Base-by-base conservation (phyloP, 92 coral and sea anemone species). In the Zoanthus sociatus region DNA sequence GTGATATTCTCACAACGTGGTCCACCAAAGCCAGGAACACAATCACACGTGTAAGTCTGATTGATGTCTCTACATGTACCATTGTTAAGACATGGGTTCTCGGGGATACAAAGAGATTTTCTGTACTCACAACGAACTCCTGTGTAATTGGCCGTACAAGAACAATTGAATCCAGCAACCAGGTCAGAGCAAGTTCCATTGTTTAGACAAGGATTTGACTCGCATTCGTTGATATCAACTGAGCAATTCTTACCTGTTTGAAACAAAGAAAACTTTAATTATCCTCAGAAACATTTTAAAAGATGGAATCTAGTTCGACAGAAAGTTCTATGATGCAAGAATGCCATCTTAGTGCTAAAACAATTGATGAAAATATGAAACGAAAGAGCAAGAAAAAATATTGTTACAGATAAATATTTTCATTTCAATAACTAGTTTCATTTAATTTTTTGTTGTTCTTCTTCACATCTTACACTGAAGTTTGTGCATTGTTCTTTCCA, bases 1-100 rank as follows among this genome's bases (percentile, higher is more conserved):
- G 99, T 97, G 64, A 88, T 86, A 56, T 97, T 91, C 83, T 87
- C 90, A 73, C 99, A 97, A 55, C 54, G 91, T 60, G 76, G 10
- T 46, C 99, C 99, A 60, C 95, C 94, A 78, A 90, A 97, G 31
- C 99, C 99, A 46, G 93, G 89, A 9, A 78, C 86, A 54, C 99
- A 96, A 50, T 56, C 53, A 91, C 99, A 96, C 3, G 98, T 95
- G 89, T 81, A 95, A 88, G 95, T 95, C 58, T 73, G 44, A 92
- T 95, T 77, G 54, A 53, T 73, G 88, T 88, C 83, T 3, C 0
- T 8, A 79, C 99, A 96, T 12, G 92, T 79, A 7, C 95, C 99
- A 45, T 91, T 91, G 72, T 94, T 93, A n/a, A 74, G 83, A 73
- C 99, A 96, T 6, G 99, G 99, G 55, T 71, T 69, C 86, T 55